Evolutionary conservation across 2,888 invertebrate genomes (phyloP).

Genomic region (Sesia bembeciformis): DNA sequence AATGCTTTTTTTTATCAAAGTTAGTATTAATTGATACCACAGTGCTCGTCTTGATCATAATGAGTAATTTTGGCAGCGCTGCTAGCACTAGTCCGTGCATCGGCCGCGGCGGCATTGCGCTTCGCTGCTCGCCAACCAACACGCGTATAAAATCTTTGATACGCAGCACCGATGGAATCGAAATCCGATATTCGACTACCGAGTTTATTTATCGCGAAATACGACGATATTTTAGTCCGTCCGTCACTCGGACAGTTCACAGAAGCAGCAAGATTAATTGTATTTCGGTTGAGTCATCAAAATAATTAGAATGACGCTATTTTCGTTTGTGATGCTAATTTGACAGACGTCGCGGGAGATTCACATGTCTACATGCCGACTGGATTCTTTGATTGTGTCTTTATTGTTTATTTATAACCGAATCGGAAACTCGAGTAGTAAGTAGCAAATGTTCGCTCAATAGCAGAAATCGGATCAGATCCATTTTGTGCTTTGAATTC

Average conservation of each 20-base stretch:
- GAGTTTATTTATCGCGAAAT: constrained; percentile 71
- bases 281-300: constrained; percentile 74
- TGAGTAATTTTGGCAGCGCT: background rate
- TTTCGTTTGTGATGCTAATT: constrained; percentile 73
- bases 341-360: constrained; percentile 74
- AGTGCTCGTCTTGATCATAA: too few species aligned
- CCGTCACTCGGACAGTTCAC: constrained; percentile 72
- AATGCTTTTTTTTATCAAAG: too few species aligned
- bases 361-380: constrained; percentile 50
- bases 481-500: too few species aligned
- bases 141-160: constrained; percentile 65
- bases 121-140: constrained; percentile 41
- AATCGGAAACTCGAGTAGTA: constrained; percentile 12
- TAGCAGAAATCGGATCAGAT: too few species aligned
- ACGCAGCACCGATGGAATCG: constrained; percentile 72
- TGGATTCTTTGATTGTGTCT: constrained; percentile 58
- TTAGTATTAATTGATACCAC: too few species aligned
- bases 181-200: constrained; percentile 66
- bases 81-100: constrained; percentile 1
- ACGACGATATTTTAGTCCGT: constrained; percentile 72
- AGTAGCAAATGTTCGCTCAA: background rate
- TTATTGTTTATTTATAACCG: constrained; percentile 44
- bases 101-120: constrained; percentile 39
- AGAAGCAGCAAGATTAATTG: constrained; percentile 73
- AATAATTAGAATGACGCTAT: constrained; percentile 75